Conservation (phyloP, 2,888 invertebrate species). For the Odontocerum albicorne region DNA sequence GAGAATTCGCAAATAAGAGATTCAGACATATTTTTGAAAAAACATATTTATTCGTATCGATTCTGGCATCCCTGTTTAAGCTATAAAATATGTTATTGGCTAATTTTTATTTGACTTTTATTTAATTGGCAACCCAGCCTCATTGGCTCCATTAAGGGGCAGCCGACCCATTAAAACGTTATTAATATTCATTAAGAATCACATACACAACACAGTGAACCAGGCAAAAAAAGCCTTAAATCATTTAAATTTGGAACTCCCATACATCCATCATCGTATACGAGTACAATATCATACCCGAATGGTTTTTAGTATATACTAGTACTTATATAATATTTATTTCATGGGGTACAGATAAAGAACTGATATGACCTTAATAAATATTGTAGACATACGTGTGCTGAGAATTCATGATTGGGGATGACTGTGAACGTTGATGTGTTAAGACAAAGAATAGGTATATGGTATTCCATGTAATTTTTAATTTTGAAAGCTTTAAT, state of each 20-base stretch:
- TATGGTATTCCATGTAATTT: too few relatives aligned
- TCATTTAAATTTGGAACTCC: too few relatives aligned
- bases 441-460: too few relatives aligned
- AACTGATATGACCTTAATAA: too few relatives aligned
- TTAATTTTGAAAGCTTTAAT: too few relatives aligned
- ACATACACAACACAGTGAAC: background rate
- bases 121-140: slow-evolving; percentile 15
- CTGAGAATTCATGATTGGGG: too few relatives aligned
- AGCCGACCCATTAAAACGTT: background rate
- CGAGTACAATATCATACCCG: background rate
- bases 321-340: too few relatives aligned
- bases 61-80: slow-evolving; percentile 10
- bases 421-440: too few relatives aligned
- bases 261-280: background rate
- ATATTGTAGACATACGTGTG: too few relatives aligned
- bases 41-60: background rate
- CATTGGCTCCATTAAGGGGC: slow-evolving; percentile 16
- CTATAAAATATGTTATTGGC: slow-evolving; percentile 8
- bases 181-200: background rate
- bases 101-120: slow-evolving; percentile 7
- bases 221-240: too few relatives aligned
- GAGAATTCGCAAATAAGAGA: too few relatives aligned
- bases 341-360: too few relatives aligned
- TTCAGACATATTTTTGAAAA: background rate
- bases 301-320: background rate